Evolutionary conservation across 1,140 invertebrate species (phyloP).

Genomic region (Streblospio benedicti): DNA sequence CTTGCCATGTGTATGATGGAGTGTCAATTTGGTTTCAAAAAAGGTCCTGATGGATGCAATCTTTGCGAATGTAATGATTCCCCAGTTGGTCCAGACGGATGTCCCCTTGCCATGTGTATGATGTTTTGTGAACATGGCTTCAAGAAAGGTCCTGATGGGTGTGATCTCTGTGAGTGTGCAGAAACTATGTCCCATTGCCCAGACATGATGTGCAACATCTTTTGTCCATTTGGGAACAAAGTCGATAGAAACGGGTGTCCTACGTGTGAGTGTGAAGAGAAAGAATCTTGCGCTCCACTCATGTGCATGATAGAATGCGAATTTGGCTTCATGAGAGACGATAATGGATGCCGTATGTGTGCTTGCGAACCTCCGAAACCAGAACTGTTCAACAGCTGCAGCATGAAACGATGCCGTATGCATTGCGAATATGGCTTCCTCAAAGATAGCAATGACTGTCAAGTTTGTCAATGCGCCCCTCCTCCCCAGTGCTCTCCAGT

Average conservation of each 20-base stretch:
- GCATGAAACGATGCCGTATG: background rate
- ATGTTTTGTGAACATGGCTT: conserved; percentile 5
- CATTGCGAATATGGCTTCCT: conserved; percentile 7
- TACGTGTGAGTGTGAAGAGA: conserved; percentile 3
- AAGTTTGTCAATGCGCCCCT: conserved; percentile 6
- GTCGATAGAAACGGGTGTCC: conserved; percentile 6
- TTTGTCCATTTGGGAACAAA: background rate
- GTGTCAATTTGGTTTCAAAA: conserved; percentile 5
- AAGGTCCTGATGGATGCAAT: conserved; percentile 6
- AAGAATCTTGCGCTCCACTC: background rate
- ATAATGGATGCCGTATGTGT: conserved; percentile 8
- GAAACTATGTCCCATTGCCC: background rate
- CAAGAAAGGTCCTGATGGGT: conserved; percentile 1
- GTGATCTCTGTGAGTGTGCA: conserved; percentile 2
- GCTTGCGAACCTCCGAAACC: background rate
- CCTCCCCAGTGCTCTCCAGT: conserved; percentile 1
- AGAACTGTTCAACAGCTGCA: too few relatives aligned
- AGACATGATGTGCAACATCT: background rate
- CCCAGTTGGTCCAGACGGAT: background rate
- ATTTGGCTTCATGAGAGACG: conserved; percentile 10
- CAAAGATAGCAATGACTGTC: conserved; percentile 3
- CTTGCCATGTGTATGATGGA: conserved; percentile 7
- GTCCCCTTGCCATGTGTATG: background rate
- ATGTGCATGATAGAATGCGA: background rate
- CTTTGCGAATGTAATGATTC: conserved; percentile 5